Evolutionary conservation across 2,888 invertebrate species (phyloP), one percentile per base, ranked within the genome.

Genomic region (Erebia aethiops): DNA sequence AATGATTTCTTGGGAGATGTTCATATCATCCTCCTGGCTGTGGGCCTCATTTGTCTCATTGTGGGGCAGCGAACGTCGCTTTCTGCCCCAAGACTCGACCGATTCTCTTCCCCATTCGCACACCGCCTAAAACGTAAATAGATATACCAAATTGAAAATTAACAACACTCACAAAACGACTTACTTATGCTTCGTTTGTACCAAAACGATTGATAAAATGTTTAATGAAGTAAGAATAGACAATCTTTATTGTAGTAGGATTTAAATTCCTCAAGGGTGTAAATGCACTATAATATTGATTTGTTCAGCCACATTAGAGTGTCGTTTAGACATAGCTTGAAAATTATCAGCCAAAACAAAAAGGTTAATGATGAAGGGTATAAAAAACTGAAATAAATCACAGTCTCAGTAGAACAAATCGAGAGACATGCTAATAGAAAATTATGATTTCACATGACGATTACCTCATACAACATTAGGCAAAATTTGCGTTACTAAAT

Each of bases 61-160:
- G 75, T 81, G 84, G 8, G 88, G 84, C 84, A 94, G 77, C 77
- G 96, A 96, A 95, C 98, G 97, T 89, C 95, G 96, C 92, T 96
- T 96, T 88, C 98, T 97, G 85, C 98, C 98, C 96, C 97, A 97
- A 1, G 98, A 98, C 86, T 98, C 98, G 70, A 97, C 95, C 9
- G 97, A 97, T 84, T 98, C 98, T 84, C 97, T 95, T 78, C 97
- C 98, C 96, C 97, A 97, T 93, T 98, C 98, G 86, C 98, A 98
- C 65, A 97, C 96, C 76, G 98, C 98, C 97, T 97, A 83, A 63
- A 90, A 69, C 26, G 18, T 11, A 43, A 58, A 61, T 43, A 43
- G 13, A 35, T n/a, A n/a, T n/a, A n/a, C 14, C 18, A 63, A 51
- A 65, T 64, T 64, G 26, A 1, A n/a, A 35, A n/a, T 13, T 26